Evolutionary conservation across 1,140 invertebrate genomes (phyloP).

Genomic region (Bradynema listronoti): DNA sequence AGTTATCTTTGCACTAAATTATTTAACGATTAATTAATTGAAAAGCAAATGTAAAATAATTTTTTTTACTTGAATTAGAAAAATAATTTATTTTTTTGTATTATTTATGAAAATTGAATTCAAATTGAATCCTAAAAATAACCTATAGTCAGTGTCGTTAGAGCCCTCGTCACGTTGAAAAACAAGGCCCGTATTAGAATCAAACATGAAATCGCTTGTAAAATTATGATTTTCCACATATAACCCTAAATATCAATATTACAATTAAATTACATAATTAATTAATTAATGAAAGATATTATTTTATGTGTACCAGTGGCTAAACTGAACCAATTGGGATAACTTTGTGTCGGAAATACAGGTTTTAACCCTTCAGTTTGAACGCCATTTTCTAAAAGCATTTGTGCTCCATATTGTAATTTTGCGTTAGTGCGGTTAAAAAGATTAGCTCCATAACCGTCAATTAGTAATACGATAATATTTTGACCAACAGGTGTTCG

Average conservation of each 20-base stretch:
- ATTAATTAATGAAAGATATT: slow-evolving; percentile 1
- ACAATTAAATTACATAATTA: slow-evolving; percentile 8
- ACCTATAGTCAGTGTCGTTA: slow-evolving; percentile 49
- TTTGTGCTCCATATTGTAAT: slow-evolving; percentile 34
- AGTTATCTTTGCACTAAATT: too few relatives aligned
- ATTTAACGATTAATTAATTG: too few relatives aligned
- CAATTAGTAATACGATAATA: slow-evolving; percentile 51
- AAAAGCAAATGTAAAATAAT: too few relatives aligned
- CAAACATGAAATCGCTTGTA: slow-evolving; percentile 55
- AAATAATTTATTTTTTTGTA: too few relatives aligned
- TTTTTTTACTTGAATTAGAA: too few relatives aligned
- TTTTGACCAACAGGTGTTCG: slow-evolving; percentile 51
- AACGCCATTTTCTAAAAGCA: slow-evolving; percentile 41
- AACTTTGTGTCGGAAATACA: slow-evolving; percentile 53
- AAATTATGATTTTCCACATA: slow-evolving; percentile 58
- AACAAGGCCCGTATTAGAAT: slow-evolving; percentile 36
- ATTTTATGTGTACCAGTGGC: slow-evolving; percentile 40
- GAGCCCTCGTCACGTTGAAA: slow-evolving; percentile 52
- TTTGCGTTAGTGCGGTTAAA: slow-evolving; percentile 50
- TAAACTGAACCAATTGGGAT: slow-evolving; percentile 54
- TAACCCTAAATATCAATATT: slow-evolving; percentile 40
- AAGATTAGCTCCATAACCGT: slow-evolving; percentile 51
- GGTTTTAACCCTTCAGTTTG: slow-evolving; percentile 48
- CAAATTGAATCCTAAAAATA: too few relatives aligned
- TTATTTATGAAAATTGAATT: too few relatives aligned